Evolutionary conservation across 2,888 invertebrate species (phyloP).

Genomic region (Lypha dubia): DNA sequence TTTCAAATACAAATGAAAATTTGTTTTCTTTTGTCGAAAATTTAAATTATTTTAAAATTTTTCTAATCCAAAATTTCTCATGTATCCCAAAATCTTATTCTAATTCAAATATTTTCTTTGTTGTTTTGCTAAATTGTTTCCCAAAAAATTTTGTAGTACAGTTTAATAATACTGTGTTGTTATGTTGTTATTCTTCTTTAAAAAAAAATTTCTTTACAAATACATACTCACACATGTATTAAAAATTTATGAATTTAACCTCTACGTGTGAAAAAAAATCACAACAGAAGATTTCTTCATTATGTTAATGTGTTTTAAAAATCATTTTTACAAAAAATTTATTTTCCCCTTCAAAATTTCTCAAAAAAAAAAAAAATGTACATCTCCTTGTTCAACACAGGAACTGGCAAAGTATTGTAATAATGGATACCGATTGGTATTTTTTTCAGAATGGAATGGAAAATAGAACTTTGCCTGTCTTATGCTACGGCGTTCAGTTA

Average conservation of each 20-base stretch:
- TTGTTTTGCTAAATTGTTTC: neutral
- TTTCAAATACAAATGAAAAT: slow-evolving; percentile 33
- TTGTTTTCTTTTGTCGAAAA: slow-evolving; percentile 1
- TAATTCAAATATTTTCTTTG: neutral
- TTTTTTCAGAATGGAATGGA: no score
- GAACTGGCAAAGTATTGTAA: no score
- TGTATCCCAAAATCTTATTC: neutral
- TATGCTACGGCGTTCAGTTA: no score
- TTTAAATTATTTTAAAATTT: neutral
- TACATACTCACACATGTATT: slow-evolving; percentile 1
- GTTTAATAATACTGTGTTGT: slow-evolving; percentile 37
- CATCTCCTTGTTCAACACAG: neutral
- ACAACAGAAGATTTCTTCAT: neutral
- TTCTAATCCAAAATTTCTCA: neutral
- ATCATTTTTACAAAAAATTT: neutral
- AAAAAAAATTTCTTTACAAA: slow-evolving; percentile 14
- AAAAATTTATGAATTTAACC: neutral
- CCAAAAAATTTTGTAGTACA: slow-evolving; percentile 12
- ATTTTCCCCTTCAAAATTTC: neutral
- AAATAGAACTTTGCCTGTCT: no score
- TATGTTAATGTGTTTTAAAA: neutral
- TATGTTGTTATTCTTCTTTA: neutral
- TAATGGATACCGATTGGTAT: no score
- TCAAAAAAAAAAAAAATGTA: neutral
- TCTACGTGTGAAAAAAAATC: neutral